Conservation (phyloP, 2,888 invertebrate species). For the Lumbricus terrestris region DNA sequence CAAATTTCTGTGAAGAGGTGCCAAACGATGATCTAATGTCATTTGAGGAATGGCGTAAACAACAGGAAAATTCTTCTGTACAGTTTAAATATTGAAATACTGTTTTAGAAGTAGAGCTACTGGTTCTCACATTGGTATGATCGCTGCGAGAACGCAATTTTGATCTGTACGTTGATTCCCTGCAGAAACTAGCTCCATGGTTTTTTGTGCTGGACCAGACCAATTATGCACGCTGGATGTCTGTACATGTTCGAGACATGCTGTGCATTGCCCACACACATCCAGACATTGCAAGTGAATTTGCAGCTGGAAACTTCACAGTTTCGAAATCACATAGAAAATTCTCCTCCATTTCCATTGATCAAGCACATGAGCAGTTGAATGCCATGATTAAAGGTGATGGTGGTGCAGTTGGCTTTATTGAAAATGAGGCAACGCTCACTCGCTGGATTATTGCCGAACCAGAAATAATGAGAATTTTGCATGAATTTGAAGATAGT, state of each 20-base stretch:
- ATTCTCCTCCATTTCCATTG: conserved; percentile 15
- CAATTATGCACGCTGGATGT: not conserved
- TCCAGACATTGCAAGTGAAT: not conserved
- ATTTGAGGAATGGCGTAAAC: not conserved
- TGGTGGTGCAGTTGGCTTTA: too few species aligned
- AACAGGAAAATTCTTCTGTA: not conserved
- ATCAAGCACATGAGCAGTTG: too few species aligned
- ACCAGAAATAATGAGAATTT: not conserved
- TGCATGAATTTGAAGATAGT: too few species aligned
- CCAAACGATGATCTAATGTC: not conserved
- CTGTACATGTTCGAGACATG: conserved; percentile 14
- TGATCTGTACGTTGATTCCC: not conserved
- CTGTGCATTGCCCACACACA: not conserved
- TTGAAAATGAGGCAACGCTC: too few species aligned
- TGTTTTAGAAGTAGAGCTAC: not conserved
- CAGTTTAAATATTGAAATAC: not conserved
- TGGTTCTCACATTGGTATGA: not conserved
- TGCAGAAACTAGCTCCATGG: not conserved
- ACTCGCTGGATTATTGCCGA: not conserved
- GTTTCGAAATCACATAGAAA: not conserved
- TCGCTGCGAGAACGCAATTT: conserved; percentile 13
- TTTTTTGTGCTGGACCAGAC: too few species aligned
- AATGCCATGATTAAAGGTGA: too few species aligned
- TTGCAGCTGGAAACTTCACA: not conserved
- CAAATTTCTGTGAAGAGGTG: not conserved